A percentile compares a stretch with the other conserved stretches of the same genome.
These are phyloP conservation scores for Calypte anna DNA, from an alignment of 2,113 vertebrate species.

Conservation along the genomic window DNA sequence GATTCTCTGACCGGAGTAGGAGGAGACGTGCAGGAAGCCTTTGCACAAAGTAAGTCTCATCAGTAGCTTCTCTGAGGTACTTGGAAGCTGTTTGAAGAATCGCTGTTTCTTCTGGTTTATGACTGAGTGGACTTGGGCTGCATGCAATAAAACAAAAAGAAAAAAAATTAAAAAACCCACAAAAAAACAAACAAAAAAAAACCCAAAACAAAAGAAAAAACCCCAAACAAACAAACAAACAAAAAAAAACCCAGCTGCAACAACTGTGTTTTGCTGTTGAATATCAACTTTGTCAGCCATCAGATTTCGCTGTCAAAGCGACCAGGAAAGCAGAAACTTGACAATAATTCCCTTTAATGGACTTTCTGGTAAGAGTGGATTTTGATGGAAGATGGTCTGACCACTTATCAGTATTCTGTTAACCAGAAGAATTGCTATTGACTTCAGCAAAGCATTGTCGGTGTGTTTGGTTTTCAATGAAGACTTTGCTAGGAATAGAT, in stretches of 20 bases:
- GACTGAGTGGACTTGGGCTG: not conserved
- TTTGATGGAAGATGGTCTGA: not conserved
- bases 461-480: not conserved
- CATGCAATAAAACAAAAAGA: not conserved
- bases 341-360: not conserved
- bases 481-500: not conserved
- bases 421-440: not conserved
- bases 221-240: too few species aligned
- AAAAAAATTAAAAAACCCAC: not conserved
- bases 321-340: not conserved
- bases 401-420: not conserved
- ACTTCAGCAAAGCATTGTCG: not conserved
- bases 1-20: slow-evolving; percentile 97
- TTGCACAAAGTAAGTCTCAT: slow-evolving; percentile 89
- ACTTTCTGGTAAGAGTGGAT: not conserved
- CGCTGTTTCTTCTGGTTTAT: not conserved
- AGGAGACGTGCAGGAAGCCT: slow-evolving; percentile 97
- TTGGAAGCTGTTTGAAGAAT: not conserved
- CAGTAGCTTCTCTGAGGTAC: not conserved
- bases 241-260: too few species aligned
- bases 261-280: not conserved
- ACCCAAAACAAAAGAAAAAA: too few species aligned
- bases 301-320: not conserved
- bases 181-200: too few species aligned
- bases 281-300: not conserved